Percentiles rank a stretch among this genome's conserved stretches.
Conservation (phyloP, 2,113 vertebrate genomes). For the Pterocles burchelli region DNA sequence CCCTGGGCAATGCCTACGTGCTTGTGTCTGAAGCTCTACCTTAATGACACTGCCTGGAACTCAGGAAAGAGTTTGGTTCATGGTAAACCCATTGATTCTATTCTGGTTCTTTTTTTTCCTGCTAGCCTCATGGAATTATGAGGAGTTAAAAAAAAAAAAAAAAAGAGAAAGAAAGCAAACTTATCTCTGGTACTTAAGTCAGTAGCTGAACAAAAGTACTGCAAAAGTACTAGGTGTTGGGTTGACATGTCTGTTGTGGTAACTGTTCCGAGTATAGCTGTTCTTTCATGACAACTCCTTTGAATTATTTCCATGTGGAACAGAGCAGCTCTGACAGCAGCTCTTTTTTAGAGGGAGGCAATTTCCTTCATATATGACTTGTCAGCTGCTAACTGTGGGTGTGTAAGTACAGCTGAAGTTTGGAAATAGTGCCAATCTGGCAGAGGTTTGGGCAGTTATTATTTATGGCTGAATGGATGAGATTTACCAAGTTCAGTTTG, state of each 20-base stretch:
- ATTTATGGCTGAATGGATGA: conserved; percentile 1
- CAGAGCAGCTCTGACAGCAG: conserved; percentile 26
- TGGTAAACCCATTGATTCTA: neutral
- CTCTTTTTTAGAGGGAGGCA: conserved; percentile 36
- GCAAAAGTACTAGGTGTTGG: neutral
- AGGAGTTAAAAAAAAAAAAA: neutral
- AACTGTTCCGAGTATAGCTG: neutral
- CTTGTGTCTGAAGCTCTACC: neutral
- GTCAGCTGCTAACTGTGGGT: conserved; percentile 49
- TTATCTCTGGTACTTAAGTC: neutral
- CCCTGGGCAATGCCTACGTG: neutral
- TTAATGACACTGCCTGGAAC: neutral
- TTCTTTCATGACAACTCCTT: neutral
- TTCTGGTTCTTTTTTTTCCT: neutral
- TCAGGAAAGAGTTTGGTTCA: neutral
- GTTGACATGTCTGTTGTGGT: neutral
- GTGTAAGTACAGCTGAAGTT: conserved; percentile 54
- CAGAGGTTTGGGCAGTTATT: conserved; percentile 23
- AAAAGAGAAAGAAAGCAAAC: neutral
- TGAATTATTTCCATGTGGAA: conserved; percentile 47
- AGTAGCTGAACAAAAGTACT: neutral
- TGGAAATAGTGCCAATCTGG: conserved; percentile 13
- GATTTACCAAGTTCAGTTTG: conserved; percentile 2
- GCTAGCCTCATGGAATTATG: neutral
- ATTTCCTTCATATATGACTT: conserved; percentile 51